Percentiles rank a stretch among this genome's conserved stretches.
These are phyloP conservation scores for Dryomyza anilis DNA, from an alignment of 2,888 invertebrate genomes.

Conservation along the genomic window DNA sequence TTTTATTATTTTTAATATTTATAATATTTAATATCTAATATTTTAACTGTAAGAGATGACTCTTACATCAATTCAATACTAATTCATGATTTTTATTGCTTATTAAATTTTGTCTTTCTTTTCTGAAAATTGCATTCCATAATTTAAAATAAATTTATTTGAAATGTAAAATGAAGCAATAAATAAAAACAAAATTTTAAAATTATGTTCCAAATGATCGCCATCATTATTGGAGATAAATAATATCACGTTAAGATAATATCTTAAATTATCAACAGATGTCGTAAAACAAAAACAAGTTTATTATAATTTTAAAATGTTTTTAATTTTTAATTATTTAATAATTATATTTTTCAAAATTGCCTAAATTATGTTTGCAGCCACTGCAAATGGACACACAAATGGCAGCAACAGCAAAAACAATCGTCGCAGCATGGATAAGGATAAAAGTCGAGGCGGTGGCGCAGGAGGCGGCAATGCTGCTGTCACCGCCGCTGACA, in stretches of 20 bases:
- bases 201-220: too few species aligned
- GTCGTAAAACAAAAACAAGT: too few species aligned
- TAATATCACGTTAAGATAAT: background rate
- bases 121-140: background rate
- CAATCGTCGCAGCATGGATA: slow-evolving; percentile 59
- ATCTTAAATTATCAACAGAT: background rate
- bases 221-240: background rate
- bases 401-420: slow-evolving; percentile 48
- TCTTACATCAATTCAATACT: slow-evolving; percentile 23
- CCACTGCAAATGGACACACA: slow-evolving; percentile 51
- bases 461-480: slow-evolving; percentile 32
- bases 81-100: background rate
- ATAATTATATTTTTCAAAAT: too few species aligned
- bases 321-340: too few species aligned
- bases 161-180: too few species aligned
- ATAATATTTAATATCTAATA: background rate
- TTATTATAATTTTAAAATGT: too few species aligned
- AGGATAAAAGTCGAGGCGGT: slow-evolving; percentile 51
- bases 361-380: slow-evolving; percentile 35
- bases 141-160: background rate
- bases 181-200: too few species aligned
- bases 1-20: background rate
- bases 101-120: background rate
- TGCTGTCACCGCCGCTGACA: slow-evolving; percentile 37
- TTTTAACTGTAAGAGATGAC: background rate